These are phyloP conservation scores for Drosophila seguyi DNA, from an alignment of 1,140 invertebrate genomes.

Conservation along the genomic window DNA sequence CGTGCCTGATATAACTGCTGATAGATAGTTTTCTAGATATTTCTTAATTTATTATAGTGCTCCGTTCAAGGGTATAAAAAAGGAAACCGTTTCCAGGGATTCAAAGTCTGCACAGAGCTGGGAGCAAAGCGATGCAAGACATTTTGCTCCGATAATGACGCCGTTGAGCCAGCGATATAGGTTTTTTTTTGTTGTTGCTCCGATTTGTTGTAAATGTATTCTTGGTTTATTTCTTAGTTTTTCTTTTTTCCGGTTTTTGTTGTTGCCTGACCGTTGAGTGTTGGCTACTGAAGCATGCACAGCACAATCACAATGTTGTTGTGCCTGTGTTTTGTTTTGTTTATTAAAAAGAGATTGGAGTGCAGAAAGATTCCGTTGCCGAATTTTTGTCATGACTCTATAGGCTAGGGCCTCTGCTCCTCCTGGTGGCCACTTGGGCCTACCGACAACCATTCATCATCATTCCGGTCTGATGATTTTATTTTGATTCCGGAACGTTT, in stretches of 20 bases:
- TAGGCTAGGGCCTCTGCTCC: slow-evolving; percentile 10
- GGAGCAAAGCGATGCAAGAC: slow-evolving; percentile 53
- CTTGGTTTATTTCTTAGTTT: slow-evolving; percentile 14
- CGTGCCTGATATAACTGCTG: background rate
- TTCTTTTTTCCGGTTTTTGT: slow-evolving; percentile 7
- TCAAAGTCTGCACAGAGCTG: slow-evolving; percentile 1
- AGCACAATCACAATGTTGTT: slow-evolving; percentile 66
- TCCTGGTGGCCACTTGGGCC: slow-evolving; percentile 43
- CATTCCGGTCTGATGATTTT: slow-evolving; percentile 78
- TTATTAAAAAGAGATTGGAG: slow-evolving; percentile 80
- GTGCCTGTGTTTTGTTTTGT: slow-evolving; percentile 64
- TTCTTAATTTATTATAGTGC: slow-evolving; percentile 12
- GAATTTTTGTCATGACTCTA: slow-evolving; percentile 64
- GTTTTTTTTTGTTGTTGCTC: slow-evolving; percentile 34
- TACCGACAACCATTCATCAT: slow-evolving; percentile 69
- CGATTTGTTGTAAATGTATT: slow-evolving; percentile 16
- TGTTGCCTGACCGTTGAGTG: slow-evolving; percentile 63
- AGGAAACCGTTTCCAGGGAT: slow-evolving; percentile 28
- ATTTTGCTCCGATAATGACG: slow-evolving; percentile 74
- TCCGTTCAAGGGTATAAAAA: slow-evolving; percentile 16
- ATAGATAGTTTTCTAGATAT: background rate
- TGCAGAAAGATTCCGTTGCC: slow-evolving; percentile 56
- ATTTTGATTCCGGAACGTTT: slow-evolving; percentile 79
- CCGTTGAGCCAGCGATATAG: slow-evolving; percentile 58
- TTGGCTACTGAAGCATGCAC: slow-evolving; percentile 56